Conservation (phyloP, 2,888 invertebrate species). For the Oscheius sp. region DNA sequence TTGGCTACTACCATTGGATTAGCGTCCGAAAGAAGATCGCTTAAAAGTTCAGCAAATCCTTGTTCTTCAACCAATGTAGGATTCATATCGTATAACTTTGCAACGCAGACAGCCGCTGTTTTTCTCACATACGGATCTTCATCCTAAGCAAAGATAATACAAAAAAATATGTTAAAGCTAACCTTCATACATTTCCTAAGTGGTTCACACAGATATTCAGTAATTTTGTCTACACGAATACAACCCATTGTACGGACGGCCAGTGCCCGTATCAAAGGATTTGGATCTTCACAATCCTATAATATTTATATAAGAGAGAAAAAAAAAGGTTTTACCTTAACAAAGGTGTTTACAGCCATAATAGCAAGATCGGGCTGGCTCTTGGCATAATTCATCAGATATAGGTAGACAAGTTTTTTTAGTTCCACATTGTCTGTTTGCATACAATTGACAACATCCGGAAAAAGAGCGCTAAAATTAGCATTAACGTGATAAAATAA, state of each 20-base stretch:
- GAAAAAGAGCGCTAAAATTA: constrained; percentile 82
- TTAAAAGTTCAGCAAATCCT: constrained; percentile 89
- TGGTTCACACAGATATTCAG: constrained; percentile 98
- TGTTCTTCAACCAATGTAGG: constrained; percentile 81
- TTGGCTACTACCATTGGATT: constrained; percentile 99
- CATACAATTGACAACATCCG: constrained; percentile 99
- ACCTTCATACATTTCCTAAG: constrained; percentile 80
- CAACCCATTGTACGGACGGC: constrained; percentile 99
- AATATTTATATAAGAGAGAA: background rate
- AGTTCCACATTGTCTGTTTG: constrained; percentile 98
- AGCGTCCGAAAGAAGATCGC: constrained; percentile 95
- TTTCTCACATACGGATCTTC: constrained; percentile 97
- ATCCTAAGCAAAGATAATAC: no score
- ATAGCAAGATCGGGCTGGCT: constrained; percentile 99
- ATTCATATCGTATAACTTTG: constrained; percentile 95
- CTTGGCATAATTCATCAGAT: constrained; percentile 99
- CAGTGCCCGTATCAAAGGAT: constrained; percentile 95
- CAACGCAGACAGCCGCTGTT: constrained; percentile 98
- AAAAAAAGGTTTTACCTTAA: constrained; percentile 80
- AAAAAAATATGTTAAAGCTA: background rate
- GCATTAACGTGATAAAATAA: background rate
- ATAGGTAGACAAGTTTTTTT: constrained; percentile 96
- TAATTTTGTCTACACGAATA: constrained; percentile 98
- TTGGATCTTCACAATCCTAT: constrained; percentile 98
- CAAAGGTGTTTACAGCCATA: constrained; percentile 99